Percentiles rank a stretch among this genome's conserved stretches.
Evolutionary conservation across 1,140 invertebrate genomes (phyloP).

Genomic region (Nylanderia fulva): DNA sequence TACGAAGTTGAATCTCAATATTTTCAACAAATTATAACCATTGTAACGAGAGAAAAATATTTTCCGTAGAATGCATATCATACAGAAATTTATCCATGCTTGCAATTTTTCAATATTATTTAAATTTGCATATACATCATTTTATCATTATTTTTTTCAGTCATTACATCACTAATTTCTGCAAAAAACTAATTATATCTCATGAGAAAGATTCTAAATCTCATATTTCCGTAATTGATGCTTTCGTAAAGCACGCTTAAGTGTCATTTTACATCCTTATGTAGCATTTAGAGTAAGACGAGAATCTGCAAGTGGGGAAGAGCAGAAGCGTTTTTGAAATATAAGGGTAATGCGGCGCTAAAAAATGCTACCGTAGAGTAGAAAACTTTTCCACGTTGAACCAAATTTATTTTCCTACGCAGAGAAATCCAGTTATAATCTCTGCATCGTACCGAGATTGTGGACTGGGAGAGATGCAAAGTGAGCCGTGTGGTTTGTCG

Average conservation of each 20-base stretch:
- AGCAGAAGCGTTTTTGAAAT: conserved; percentile 33
- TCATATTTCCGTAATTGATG: conserved; percentile 15
- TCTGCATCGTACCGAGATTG: conserved; percentile 37
- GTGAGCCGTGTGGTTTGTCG: conserved; percentile 32
- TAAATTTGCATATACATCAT: background rate
- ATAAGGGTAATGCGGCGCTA: conserved; percentile 36
- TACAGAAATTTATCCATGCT: background rate
- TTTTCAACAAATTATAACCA: background rate
- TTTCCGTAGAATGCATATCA: background rate
- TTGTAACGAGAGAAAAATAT: background rate
- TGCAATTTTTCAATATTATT: background rate
- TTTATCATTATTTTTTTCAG: conserved; percentile 5
- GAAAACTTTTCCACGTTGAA: conserved; percentile 50
- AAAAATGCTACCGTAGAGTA: conserved; percentile 30
- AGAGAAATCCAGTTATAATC: conserved; percentile 55
- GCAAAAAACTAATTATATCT: conserved; percentile 27
- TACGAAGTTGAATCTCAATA: background rate
- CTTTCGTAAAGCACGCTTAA: background rate
- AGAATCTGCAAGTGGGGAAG: conserved; percentile 32
- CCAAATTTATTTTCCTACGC: conserved; percentile 54
- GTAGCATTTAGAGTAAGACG: conserved; percentile 42
- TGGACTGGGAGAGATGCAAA: conserved; percentile 34
- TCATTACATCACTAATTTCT: background rate
- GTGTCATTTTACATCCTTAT: conserved; percentile 13
- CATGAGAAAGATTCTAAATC: background rate